Conservation (phyloP, 2,797 vertebrate species). For the Tarsius wallacei region DNA sequence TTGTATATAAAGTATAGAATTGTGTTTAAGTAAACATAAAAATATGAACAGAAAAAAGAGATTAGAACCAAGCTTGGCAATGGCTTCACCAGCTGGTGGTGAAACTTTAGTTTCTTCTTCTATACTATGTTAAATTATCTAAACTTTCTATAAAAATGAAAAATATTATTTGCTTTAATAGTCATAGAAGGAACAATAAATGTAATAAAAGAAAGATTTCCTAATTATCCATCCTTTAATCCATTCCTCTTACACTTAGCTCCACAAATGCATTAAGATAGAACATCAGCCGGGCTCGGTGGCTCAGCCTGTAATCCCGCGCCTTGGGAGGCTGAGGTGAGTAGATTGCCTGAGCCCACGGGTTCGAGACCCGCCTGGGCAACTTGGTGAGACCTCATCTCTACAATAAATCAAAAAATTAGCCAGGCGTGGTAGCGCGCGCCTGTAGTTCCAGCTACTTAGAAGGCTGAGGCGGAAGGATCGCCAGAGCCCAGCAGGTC, state of each 20-base stretch:
- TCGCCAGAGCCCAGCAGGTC: no score
- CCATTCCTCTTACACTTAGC: background rate
- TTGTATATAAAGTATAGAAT: background rate
- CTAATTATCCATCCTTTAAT: background rate
- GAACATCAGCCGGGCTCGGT: no score
- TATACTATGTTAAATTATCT: background rate
- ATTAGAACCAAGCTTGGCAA: background rate
- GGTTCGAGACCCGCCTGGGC: no score
- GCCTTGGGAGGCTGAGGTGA: no score
- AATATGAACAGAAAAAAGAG: slow-evolving; percentile 20
- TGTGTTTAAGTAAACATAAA: slow-evolving; percentile 18
- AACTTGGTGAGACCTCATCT: no score
- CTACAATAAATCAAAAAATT: no score
- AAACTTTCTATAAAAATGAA: slow-evolving; percentile 13
- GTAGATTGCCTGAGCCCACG: no score
- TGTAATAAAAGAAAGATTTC: background rate
- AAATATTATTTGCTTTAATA: background rate
- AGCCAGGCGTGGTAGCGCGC: no score
- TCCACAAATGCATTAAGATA: background rate
- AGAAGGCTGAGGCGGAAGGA: no score
- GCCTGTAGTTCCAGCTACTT: no score
- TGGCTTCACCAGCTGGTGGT: background rate
- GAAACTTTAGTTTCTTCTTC: background rate
- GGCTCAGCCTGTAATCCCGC: no score
- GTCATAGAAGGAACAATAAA: background rate